phyloP scores from a whole-genome alignment of 2,888 invertebrate species.

The Cylindroiulus punctatus region DNA sequence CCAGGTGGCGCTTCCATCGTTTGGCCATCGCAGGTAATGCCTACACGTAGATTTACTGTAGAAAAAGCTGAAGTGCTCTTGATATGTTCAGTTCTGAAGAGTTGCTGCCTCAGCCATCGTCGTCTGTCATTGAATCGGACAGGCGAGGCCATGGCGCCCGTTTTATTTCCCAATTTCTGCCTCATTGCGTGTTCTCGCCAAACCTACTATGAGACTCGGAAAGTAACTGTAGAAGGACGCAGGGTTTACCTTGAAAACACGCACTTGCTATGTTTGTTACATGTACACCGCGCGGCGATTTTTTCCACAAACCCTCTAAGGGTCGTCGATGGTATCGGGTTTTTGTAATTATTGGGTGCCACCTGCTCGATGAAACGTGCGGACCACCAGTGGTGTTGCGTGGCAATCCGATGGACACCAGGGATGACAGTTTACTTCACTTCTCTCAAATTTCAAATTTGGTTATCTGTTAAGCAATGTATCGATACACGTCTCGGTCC shows the following conservation, averaged over 20 bases:
- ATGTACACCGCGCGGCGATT: too few relatives aligned
- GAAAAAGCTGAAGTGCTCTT: not conserved
- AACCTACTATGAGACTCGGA: not conserved
- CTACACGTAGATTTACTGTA: too few relatives aligned
- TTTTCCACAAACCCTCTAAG: too few relatives aligned
- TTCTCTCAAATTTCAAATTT: too few relatives aligned
- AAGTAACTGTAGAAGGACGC: constrained; percentile 9
- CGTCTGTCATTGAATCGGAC: constrained; percentile 7
- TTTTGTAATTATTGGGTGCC: constrained; percentile 4
- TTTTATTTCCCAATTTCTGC: not conserved
- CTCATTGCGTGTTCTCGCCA: constrained; percentile 16
- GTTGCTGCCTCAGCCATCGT: not conserved
- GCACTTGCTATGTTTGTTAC: too few relatives aligned
- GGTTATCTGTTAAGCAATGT: too few relatives aligned
- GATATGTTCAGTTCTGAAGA: not conserved
- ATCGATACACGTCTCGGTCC: too few relatives aligned
- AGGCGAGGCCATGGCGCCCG: not conserved
- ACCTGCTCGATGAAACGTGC: constrained; percentile 2
- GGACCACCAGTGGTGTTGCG: not conserved
- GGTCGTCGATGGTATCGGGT: constrained; percentile 28
- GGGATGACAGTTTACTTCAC: not conserved
- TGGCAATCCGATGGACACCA: not conserved
- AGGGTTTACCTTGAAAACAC: not conserved
- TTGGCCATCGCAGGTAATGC: too few relatives aligned
- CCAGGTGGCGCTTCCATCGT: too few relatives aligned